phyloP scores from a whole-genome alignment of 2,888 invertebrate genomes.

The Dione vanillae region DNA sequence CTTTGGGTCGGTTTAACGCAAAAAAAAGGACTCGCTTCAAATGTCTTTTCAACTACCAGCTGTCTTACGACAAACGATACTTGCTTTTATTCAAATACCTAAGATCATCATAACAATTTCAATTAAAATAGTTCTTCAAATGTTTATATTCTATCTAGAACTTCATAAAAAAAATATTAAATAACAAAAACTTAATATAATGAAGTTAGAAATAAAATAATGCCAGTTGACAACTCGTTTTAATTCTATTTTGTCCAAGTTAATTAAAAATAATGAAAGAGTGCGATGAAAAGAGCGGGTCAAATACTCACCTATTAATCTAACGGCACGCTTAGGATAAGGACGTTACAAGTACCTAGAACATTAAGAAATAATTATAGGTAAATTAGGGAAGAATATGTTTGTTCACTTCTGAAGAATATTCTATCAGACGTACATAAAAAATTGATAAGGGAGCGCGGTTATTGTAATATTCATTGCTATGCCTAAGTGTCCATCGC shows the following conservation, averaged over 20 bases:
- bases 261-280: constrained; percentile 35
- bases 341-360: constrained; percentile 66
- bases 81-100: constrained; percentile 12
- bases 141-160: background rate
- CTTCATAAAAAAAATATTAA: background rate
- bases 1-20: constrained; percentile 58
- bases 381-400: background rate
- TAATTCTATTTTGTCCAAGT: background rate
- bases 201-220: constrained; percentile 11
- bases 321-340: constrained; percentile 57
- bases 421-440: constrained; percentile 57
- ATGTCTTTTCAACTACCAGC: constrained; percentile 69
- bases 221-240: constrained; percentile 24
- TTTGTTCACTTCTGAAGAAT: background rate
- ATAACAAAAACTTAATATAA: constrained; percentile 2
- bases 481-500: constrained; percentile 58
- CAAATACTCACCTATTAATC: constrained; percentile 64
- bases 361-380: constrained; percentile 56
- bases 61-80: constrained; percentile 66
- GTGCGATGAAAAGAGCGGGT: constrained; percentile 47
- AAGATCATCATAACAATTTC: background rate
- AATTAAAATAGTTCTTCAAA: background rate
- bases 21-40: constrained; percentile 69
- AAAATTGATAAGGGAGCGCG: constrained; percentile 54
- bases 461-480: constrained; percentile 49